Conservation (phyloP, 2,797 vertebrate genomes). For the Antennarius maculatus region DNA sequence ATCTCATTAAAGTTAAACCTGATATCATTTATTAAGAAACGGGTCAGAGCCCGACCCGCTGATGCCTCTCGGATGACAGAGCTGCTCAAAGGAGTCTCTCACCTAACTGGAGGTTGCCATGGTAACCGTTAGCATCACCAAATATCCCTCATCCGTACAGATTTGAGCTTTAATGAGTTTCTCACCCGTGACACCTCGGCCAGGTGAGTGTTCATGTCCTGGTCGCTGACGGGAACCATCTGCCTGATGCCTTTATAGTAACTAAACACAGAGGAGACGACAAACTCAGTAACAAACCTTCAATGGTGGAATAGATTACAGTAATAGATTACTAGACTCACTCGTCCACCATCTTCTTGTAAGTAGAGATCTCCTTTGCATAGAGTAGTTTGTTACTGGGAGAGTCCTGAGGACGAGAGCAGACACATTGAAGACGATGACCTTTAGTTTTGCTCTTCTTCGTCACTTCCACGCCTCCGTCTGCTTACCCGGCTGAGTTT, state of each 20-base stretch:
- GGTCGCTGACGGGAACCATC: constrained; percentile 97
- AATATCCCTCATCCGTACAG: constrained; percentile 1
- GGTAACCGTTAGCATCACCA: constrained; percentile 1
- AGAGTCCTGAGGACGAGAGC: constrained; percentile 86
- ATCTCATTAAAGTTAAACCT: constrained; percentile 13
- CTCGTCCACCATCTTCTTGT: constrained; percentile 99
- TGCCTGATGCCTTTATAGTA: constrained; percentile 97
- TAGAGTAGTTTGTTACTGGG: constrained; percentile 99
- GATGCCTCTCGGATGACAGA: not conserved
- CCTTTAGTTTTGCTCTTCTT: constrained; percentile 7
- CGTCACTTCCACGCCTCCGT: not conserved
- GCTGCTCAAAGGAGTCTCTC: not conserved
- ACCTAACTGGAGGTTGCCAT: not conserved
- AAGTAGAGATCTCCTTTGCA: constrained; percentile 98
- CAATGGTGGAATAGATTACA: too few relatives aligned
- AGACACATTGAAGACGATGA: constrained; percentile 13
- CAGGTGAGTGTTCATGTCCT: constrained; percentile 99
- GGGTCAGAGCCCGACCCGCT: too few relatives aligned
- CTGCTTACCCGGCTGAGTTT: constrained; percentile 95
- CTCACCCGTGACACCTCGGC: constrained; percentile 98
- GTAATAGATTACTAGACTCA: constrained; percentile 78
- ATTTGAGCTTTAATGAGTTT: constrained; percentile 27
- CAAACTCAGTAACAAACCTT: not conserved
- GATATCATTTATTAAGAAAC: too few relatives aligned
- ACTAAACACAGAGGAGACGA: constrained; percentile 70